Evolutionary conservation across 2,888 invertebrate genomes (phyloP), one percentile per base, ranked within the genome.

Genomic region (Acanthosepion lycidas): DNA sequence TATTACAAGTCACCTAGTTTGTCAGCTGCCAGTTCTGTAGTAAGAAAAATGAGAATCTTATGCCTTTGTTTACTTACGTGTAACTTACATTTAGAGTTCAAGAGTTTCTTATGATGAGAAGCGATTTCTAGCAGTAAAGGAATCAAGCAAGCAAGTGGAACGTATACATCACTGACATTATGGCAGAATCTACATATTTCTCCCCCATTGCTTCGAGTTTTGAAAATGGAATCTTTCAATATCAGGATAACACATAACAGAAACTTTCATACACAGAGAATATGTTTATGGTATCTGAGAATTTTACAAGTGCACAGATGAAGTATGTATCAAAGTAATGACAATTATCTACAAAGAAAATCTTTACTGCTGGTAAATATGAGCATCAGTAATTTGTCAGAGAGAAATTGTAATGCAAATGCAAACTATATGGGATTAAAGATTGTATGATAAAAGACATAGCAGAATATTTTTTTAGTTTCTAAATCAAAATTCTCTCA

Each of bases 1-100:
- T 78, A 78, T 78, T 78, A 78, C 78, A 78, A 78, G n/a, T 78
- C 78, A 78, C n/a, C n/a, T 78, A 78, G n/a, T 78, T 59, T 59
- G 20, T 78, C 78, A 78, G n/a, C n/a, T n/a, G n/a, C n/a, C 78
- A 78, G 59, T 23, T 59, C 23, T 23, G 59, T 51, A 51, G 51
- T 51, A 64, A 23, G 64, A 64, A 26, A 64, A 64, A 64, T 64
- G 64, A 28, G 64, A 64, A 64, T 64, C 28, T 23, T 64, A 6
- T 64, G 64, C 26, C 64, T 26, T 64, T 64, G 64, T 26, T 64
- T 64, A 64, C 64, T 64, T 64, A 26, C 26, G 64, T 64, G 64
- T 33, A n/a, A 33, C 15, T 78, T n/a, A n/a, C n/a, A 78, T 78
- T n/a, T 78, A 78, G n/a, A 78, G 33, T 78, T 78, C 15, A 78